A percentile compares a stretch with the other conserved stretches of the same genome.
phyloP scores from a whole-genome alignment of 2,888 invertebrate genomes.

The Pycnomerus fuliginosus region DNA sequence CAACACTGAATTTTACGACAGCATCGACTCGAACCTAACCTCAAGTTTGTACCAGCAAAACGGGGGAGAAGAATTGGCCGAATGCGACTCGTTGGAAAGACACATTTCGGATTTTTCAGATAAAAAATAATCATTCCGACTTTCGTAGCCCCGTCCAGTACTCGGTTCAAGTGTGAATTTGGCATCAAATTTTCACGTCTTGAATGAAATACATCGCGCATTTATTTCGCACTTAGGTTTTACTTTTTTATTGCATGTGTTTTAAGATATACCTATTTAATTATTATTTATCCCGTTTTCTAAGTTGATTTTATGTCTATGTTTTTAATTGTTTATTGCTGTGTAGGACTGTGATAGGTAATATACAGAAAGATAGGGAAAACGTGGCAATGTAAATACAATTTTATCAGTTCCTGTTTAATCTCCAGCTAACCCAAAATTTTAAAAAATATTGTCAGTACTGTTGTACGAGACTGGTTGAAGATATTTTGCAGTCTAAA shows the following conservation, averaged over 20 bases:
- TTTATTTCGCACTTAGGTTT: conserved; percentile 14
- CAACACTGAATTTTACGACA: conserved; percentile 62
- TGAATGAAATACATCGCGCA: conserved; percentile 21
- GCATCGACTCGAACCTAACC: conserved; percentile 59
- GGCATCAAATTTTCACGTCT: conserved; percentile 37
- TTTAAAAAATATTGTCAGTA: too few relatives aligned
- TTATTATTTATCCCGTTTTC: conserved; percentile 15
- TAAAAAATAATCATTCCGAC: conserved; percentile 27
- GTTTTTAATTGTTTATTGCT: conserved; percentile 37
- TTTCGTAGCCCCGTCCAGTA: conserved; percentile 4
- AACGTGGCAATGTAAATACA: conserved; percentile 18
- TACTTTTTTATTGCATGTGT: conserved; percentile 10
- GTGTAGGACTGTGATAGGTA: conserved; percentile 49
- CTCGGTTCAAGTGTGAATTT: conserved; percentile 37
- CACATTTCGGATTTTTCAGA: conserved; percentile 42
- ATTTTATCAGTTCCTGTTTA: too few relatives aligned
- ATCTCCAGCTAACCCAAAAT: too few relatives aligned
- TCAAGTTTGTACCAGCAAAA: conserved; percentile 53
- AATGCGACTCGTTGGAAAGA: conserved; percentile 60
- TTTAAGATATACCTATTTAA: conserved; percentile 10
- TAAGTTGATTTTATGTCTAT: conserved; percentile 13
- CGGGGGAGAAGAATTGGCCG: conserved; percentile 59
- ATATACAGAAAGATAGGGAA: conserved; percentile 19
- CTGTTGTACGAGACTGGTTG: too few relatives aligned
- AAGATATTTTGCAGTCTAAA: conserved; percentile 35